Conservation (phyloP, 2,797 vertebrate genomes). For the Neoniphon sammara region DNA sequence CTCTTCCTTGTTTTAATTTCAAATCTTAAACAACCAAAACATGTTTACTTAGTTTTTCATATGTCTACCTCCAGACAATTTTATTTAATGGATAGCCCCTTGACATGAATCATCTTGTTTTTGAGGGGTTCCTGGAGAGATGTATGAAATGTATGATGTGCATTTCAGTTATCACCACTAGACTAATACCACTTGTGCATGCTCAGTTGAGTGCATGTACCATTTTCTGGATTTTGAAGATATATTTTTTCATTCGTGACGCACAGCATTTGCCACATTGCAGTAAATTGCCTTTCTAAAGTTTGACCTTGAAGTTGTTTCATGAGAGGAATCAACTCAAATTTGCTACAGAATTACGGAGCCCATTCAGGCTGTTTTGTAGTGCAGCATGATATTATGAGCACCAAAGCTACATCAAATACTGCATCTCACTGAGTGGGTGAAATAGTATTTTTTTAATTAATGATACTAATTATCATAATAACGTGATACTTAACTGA, state of each 20-base stretch:
- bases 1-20: conserved; percentile 35
- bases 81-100: too few species aligned
- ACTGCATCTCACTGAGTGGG: not conserved
- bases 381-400: not conserved
- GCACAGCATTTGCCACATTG: conserved; percentile 14
- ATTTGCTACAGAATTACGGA: not conserved
- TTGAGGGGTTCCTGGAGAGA: not conserved
- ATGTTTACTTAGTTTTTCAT: conserved; percentile 41
- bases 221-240: conserved; percentile 30
- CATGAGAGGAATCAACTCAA: not conserved
- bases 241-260: conserved; percentile 7
- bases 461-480: too few species aligned
- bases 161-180: not conserved
- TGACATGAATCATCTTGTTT: too few species aligned
- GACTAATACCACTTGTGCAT: conserved; percentile 33
- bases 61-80: too few species aligned
- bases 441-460: not conserved
- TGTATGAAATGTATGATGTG: conserved; percentile 19
- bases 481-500: too few species aligned
- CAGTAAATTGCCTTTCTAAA: conserved; percentile 11
- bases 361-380: not conserved
- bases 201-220: conserved; percentile 9
- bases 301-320: conserved; percentile 9
- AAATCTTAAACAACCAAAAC: conserved; percentile 32
- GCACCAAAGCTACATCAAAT: not conserved